Conservation (phyloP, 1,140 invertebrate genomes). For the Babylonia areolata region DNA sequence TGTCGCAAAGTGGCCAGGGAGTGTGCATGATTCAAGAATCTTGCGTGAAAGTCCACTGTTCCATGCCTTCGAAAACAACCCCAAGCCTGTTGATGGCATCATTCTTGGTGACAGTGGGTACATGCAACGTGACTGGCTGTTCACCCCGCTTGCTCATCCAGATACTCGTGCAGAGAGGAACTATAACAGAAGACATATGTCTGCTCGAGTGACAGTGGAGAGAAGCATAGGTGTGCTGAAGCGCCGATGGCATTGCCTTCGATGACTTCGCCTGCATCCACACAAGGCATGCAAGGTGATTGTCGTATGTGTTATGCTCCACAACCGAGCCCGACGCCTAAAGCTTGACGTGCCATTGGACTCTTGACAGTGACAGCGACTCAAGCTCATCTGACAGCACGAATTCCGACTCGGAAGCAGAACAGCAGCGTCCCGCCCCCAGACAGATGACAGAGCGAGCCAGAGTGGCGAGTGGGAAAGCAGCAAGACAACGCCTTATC, state of each 20-base stretch:
- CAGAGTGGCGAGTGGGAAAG: not conserved
- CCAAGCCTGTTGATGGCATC: slow-evolving; percentile 32
- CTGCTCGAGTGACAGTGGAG: not conserved
- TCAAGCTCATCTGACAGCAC: no score
- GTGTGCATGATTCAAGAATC: slow-evolving; percentile 31
- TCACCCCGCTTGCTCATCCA: slow-evolving; percentile 33
- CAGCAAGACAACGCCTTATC: not conserved
- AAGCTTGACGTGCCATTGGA: not conserved
- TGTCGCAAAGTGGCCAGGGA: slow-evolving; percentile 27
- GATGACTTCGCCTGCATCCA: not conserved
- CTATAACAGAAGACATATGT: not conserved
- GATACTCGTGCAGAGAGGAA: not conserved
- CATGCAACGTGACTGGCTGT: slow-evolving; percentile 33
- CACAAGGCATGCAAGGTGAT: slow-evolving; percentile 19
- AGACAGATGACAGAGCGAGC: not conserved
- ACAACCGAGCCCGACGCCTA: not conserved
- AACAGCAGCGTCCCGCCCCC: no score
- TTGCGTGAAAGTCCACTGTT: slow-evolving; percentile 75
- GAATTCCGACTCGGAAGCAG: no score
- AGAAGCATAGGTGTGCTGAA: no score
- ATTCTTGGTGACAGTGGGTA: slow-evolving; percentile 40
- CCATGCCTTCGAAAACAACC: slow-evolving; percentile 24
- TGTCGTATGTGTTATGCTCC: not conserved
- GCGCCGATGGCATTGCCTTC: slow-evolving; percentile 6
- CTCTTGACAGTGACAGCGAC: not conserved